Percentiles rank a stretch among this genome's conserved stretches.
phyloP scores from a whole-genome alignment of 2,888 invertebrate species.

The Helobdella robusta region DNA sequence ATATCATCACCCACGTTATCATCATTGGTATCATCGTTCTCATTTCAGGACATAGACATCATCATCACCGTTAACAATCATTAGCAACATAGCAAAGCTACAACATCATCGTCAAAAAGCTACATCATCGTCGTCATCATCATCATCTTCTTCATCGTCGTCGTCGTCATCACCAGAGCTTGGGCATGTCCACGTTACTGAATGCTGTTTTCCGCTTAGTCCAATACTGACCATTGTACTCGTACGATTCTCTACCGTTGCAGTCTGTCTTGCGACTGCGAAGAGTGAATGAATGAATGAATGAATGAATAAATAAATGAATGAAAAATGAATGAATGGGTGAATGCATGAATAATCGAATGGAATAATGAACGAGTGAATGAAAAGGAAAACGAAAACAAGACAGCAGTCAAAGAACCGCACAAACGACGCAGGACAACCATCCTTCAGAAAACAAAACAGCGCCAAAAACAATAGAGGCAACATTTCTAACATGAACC shows the following conservation, averaged over 20 bases:
- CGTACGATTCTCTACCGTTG: constrained; percentile 60
- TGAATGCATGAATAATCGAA: background rate
- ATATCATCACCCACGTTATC: background rate
- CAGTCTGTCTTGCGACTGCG: constrained; percentile 43
- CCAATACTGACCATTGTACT: constrained; percentile 69
- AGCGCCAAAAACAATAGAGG: background rate
- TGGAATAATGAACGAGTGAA: background rate
- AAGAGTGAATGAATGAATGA: background rate
- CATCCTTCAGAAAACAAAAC: background rate
- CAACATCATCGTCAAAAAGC: background rate
- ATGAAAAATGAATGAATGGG: background rate
- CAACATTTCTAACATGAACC: constrained; percentile 58
- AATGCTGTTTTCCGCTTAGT: constrained; percentile 62
- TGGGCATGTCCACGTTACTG: constrained; percentile 40
- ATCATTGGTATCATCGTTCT: background rate
- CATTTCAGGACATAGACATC: background rate
- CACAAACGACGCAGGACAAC: too few relatives aligned
- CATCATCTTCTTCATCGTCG: background rate
- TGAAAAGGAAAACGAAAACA: background rate
- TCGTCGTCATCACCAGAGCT: constrained; percentile 27
- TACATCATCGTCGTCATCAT: background rate
- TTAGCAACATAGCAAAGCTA: too few relatives aligned
- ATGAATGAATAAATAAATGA: background rate
- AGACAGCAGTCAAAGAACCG: background rate
- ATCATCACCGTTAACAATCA: background rate